Base-by-base conservation (phyloP, 2,888 invertebrate genomes). In the Mimumesa dahlbomi region DNA sequence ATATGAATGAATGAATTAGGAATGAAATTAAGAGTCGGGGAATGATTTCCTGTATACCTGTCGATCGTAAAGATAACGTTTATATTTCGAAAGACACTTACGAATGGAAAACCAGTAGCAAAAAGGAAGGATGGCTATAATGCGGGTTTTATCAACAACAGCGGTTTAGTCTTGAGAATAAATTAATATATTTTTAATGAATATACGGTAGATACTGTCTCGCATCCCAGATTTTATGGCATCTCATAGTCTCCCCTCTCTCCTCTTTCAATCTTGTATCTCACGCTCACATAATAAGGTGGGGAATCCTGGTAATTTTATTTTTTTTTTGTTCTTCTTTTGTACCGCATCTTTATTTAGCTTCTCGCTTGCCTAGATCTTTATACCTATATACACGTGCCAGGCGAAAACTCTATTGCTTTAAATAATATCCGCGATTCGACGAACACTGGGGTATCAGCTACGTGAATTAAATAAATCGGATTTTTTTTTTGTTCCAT, bases 121-220 rank as follows among this genome's bases (percentile, higher is more conserved):
- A 5, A 43, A 7, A 50, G 45, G 19, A 63, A 36, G 31, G 19
- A 34, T 48, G 11, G 46, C 40, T 36, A 46, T 22, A 48, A 16
- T 22, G n/a, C n/a, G 46, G 43, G 38, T 22, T 29, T 11, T 42
- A 48, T 43, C 49, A 57, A 67, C 42, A 58, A 75, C 45, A 65
- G 48, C 46, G 50, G 18, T 36, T 21, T 77, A 66, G 73, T 86
- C 79, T 88, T 88, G 85, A 89, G 89, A 89, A 89, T 89, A 89
- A 89, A 89, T 89, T 89, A 89, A 88, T 89, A 89, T 89, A 89
- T 88, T 85, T 84, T 77, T 83, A 86, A 86, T 88, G 85, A 84
- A 87, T 89, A 88, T 89, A 88, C 85, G 88, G 83, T 88, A 87
- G 85, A 85, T 87, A 88, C 85, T 84, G 82, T 86, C 79, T 83